These are phyloP conservation scores for Echeneis naucrates DNA, from an alignment of 2,797 vertebrate genomes.

Conservation along the genomic window DNA sequence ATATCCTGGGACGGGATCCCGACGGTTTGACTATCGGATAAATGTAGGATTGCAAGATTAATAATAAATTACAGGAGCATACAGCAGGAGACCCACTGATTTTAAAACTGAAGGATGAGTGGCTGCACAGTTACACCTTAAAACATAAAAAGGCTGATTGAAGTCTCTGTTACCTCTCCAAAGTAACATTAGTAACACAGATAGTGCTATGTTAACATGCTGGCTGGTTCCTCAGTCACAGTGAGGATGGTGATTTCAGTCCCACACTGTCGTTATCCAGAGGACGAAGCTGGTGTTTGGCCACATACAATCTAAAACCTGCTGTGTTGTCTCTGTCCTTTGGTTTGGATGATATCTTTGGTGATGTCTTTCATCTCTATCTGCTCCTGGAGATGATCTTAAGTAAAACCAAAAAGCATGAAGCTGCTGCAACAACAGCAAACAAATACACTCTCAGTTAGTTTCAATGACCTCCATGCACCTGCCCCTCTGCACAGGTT, in stretches of 20 bases:
- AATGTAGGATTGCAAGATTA: neutral
- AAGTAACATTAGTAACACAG: no score
- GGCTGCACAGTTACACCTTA: neutral
- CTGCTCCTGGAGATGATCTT: neutral
- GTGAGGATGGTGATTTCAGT: no score
- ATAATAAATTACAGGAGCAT: neutral
- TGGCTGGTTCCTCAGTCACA: neutral
- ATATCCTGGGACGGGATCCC: no score
- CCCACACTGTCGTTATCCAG: neutral
- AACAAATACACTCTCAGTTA: no score
- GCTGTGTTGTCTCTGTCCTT: no score
- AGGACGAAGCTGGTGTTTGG: neutral
- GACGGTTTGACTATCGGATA: neutral
- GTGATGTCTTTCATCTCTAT: no score
- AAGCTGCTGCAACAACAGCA: neutral
- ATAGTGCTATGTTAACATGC: no score
- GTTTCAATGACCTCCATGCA: neutral
- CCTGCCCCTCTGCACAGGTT: conserved; percentile 71
- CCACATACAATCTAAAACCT: neutral
- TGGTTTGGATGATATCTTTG: no score
- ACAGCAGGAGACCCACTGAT: neutral
- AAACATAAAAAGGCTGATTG: no score
- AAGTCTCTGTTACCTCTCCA: no score
- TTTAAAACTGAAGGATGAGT: no score
- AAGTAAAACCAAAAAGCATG: neutral